Evolutionary conservation across 1,140 invertebrate genomes (phyloP).

Genomic region (Capitella teleta): DNA sequence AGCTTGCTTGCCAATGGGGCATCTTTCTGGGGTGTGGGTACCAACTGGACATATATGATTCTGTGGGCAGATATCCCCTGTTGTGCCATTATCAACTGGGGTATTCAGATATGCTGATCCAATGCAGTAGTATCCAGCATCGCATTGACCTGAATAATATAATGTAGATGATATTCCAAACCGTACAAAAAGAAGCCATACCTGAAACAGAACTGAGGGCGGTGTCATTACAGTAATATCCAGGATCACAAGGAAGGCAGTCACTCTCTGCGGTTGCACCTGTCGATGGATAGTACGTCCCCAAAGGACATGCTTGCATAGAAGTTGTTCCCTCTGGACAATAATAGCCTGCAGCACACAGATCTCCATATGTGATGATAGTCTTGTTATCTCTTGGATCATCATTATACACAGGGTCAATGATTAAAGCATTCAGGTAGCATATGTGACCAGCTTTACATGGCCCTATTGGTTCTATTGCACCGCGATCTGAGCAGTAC

Average conservation of each 20-base stretch:
- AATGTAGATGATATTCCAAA: background rate
- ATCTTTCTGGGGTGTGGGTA: constrained; percentile 18
- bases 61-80: constrained; percentile 30
- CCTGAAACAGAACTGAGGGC: constrained; percentile 24
- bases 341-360: constrained; percentile 25
- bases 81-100: constrained; percentile 21
- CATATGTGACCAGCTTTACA: constrained; percentile 37
- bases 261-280: constrained; percentile 16
- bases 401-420: constrained; percentile 33
- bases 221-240: constrained; percentile 30
- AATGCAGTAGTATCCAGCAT: constrained; percentile 29
- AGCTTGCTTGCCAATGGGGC: constrained; percentile 25
- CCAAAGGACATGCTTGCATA: constrained; percentile 29
- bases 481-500: constrained; percentile 29
- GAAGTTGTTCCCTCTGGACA: constrained; percentile 24
- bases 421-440: constrained; percentile 21
- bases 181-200: constrained; percentile 4
- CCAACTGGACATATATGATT: constrained; percentile 23
- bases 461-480: constrained; percentile 20
- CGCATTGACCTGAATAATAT: constrained; percentile 15
- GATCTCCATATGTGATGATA: constrained; percentile 28
- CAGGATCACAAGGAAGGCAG: constrained; percentile 29
- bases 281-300: constrained; percentile 32
- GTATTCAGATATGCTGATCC: constrained; percentile 23
- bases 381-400: constrained; percentile 28